Conservation (phyloP, 2,797 vertebrate genomes). For the Otolemur crassicaudatus region DNA sequence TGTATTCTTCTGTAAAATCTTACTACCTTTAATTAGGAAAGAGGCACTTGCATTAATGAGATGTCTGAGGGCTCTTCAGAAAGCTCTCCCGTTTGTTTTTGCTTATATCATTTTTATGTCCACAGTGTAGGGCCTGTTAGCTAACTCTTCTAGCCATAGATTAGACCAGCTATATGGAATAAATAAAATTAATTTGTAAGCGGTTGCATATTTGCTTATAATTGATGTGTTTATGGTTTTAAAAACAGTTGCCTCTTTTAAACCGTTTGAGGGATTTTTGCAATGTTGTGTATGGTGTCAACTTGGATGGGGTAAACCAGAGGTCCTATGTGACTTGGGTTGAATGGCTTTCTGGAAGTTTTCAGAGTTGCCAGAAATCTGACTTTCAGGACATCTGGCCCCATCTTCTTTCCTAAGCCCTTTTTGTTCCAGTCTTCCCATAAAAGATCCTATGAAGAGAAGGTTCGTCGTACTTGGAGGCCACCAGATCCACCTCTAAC, state of each 20-base stretch:
- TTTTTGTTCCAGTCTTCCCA: neutral
- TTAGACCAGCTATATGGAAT: neutral
- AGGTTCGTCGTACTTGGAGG: neutral
- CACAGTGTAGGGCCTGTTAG: neutral
- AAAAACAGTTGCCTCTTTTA: neutral
- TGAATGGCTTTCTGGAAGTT: neutral
- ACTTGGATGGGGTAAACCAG: neutral
- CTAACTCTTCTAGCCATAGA: neutral
- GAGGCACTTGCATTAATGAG: neutral
- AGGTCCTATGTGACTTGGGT: neutral
- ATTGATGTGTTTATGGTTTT: neutral
- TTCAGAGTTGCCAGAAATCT: neutral
- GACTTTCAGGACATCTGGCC: neutral
- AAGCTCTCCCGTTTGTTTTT: neutral
- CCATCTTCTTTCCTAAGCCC: neutral
- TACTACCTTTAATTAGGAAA: neutral
- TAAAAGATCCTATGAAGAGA: neutral
- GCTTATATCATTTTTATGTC: slow-evolving; percentile 20
- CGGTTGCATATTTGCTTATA: neutral
- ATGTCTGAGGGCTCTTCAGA: neutral
- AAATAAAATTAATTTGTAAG: neutral
- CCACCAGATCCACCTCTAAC: neutral
- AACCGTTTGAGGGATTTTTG: neutral
- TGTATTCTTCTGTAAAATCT: slow-evolving; percentile 6
- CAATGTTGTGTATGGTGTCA: slow-evolving; percentile 7